Conservation (phyloP, 1,140 invertebrate species). For the Lethrus apterus region DNA sequence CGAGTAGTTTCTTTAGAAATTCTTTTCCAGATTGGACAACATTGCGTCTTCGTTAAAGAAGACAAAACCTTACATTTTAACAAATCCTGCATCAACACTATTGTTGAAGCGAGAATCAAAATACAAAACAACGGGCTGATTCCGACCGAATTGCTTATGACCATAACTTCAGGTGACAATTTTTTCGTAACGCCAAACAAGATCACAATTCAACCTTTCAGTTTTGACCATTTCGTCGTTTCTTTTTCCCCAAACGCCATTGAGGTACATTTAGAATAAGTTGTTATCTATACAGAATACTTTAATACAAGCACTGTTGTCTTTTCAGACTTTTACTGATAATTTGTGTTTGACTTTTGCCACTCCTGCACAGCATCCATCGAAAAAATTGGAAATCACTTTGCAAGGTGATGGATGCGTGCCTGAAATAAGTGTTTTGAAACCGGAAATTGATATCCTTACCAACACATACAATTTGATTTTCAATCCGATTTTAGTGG, state of each 20-base stretch:
- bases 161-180: constrained; percentile 2
- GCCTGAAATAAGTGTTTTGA: constrained; percentile 23
- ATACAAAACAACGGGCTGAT: constrained; percentile 30
- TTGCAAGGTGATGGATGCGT: constrained; percentile 23
- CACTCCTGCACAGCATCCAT: neutral
- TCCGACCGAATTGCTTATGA: constrained; percentile 20
- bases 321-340: neutral
- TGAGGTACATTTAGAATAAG: too few species aligned
- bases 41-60: constrained; percentile 11
- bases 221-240: constrained; percentile 16
- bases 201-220: constrained; percentile 25
- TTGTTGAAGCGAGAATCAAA: constrained; percentile 16
- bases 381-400: neutral
- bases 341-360: neutral
- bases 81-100: constrained; percentile 25
- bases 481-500: constrained; percentile 23
- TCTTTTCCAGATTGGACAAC: neutral
- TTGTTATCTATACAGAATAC: too few species aligned
- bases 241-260: constrained; percentile 28
- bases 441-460: constrained; percentile 15
- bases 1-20: too few species aligned
- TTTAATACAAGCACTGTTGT: too few species aligned
- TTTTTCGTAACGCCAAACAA: constrained; percentile 25
- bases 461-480: constrained; percentile 10
- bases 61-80: constrained; percentile 26